Percentiles rank a stretch among this genome's conserved stretches.
Conservation (phyloP, 2,797 vertebrate species). For the Sylvia borin region DNA sequence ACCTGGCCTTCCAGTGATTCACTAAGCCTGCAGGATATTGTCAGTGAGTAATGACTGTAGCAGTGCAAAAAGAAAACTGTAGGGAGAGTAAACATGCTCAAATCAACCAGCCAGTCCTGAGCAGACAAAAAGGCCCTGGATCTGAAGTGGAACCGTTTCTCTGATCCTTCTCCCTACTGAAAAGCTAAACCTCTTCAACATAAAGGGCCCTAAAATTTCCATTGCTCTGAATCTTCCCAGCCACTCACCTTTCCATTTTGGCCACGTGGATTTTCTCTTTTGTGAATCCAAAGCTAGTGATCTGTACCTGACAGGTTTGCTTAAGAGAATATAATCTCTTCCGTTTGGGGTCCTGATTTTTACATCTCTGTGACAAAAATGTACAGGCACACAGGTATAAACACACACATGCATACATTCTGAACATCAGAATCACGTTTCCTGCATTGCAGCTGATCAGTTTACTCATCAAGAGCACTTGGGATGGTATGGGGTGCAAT, state of each 20-base stretch:
- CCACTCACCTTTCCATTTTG: background rate
- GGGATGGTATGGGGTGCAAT: background rate
- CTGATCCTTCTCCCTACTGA: background rate
- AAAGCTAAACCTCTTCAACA: background rate
- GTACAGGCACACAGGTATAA: no score
- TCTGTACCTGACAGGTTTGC: background rate
- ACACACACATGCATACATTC: background rate
- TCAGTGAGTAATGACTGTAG: conserved; percentile 9
- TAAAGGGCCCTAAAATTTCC: background rate
- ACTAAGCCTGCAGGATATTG: background rate
- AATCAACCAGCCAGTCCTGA: background rate
- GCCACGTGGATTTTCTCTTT: background rate
- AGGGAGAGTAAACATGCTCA: background rate
- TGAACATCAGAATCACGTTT: background rate
- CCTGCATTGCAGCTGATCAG: background rate
- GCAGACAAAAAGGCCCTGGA: background rate
- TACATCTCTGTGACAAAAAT: background rate
- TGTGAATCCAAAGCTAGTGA: background rate
- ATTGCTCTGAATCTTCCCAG: background rate
- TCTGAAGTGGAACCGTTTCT: background rate
- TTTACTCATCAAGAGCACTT: background rate
- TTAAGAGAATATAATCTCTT: background rate
- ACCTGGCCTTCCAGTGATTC: background rate
- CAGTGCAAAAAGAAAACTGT: background rate
- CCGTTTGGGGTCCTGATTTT: background rate